Conservation (phyloP, 2,888 invertebrate species). For the Volucella zonaria region DNA sequence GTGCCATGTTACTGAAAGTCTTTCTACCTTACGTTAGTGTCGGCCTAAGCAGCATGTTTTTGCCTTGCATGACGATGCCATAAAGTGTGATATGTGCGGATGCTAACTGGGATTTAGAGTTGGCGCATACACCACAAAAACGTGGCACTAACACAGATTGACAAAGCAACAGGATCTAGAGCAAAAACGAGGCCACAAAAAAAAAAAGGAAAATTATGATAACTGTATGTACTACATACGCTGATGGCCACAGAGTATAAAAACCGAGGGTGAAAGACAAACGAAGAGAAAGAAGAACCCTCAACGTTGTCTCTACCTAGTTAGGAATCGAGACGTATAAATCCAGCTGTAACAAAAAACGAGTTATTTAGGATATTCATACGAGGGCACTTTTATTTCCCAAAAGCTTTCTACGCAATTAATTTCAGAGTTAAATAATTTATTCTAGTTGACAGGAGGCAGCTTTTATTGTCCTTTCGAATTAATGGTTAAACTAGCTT, state of each 20-base stretch:
- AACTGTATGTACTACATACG: slow-evolving; percentile 7
- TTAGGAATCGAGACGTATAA: slow-evolving; percentile 21
- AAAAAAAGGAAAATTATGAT: slow-evolving; percentile 30
- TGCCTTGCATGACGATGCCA: slow-evolving; percentile 34
- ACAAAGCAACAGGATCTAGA: slow-evolving; percentile 33
- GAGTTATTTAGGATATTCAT: slow-evolving; percentile 46
- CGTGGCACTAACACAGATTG: slow-evolving; percentile 32
- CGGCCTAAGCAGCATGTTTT: slow-evolving; percentile 17
- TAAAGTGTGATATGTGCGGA: slow-evolving; percentile 22
- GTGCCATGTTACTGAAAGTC: slow-evolving; percentile 49
- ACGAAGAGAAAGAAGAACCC: not conserved
- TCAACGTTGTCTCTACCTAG: not conserved
- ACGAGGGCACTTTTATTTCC: slow-evolving; percentile 50
- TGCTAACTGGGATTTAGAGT: not conserved
- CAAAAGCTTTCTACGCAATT: slow-evolving; percentile 65
- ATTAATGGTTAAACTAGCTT: slow-evolving; percentile 65
- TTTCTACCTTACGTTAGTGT: slow-evolving; percentile 53
- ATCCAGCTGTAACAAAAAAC: slow-evolving; percentile 5
- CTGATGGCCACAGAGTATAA: not conserved
- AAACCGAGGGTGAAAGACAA: not conserved
- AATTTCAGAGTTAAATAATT: slow-evolving; percentile 63
- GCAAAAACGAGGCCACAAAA: slow-evolving; percentile 9
- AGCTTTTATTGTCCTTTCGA: slow-evolving; percentile 70
- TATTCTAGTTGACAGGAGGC: slow-evolving; percentile 65
- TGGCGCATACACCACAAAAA: slow-evolving; percentile 45